phyloP scores from a whole-genome alignment of 1,140 invertebrate genomes.

The Tetramorium alpestre region DNA sequence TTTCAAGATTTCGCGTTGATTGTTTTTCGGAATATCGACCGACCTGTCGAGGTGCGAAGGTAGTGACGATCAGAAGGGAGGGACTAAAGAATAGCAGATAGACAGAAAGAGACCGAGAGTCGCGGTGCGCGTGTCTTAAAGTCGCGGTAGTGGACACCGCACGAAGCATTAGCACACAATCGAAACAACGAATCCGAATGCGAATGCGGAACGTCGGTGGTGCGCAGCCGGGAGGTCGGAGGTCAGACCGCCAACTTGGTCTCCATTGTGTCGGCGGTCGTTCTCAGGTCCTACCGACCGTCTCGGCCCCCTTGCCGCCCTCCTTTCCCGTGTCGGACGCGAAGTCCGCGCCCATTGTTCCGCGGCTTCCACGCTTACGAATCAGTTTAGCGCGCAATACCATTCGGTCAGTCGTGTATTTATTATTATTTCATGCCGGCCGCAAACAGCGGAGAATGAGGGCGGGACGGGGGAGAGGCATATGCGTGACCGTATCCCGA shows the following conservation, averaged over 20 bases:
- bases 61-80: conserved; percentile 14
- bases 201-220: conserved; percentile 79
- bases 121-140: conserved; percentile 52
- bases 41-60: neutral
- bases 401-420: conserved; percentile 72
- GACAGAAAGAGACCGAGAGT: conserved; percentile 44
- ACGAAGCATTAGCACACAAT: conserved; percentile 85
- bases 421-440: conserved; percentile 72
- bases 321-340: conserved; percentile 59
- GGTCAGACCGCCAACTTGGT: conserved; percentile 84
- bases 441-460: neutral
- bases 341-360: conserved; percentile 80
- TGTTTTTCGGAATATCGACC: neutral
- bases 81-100: conserved; percentile 10
- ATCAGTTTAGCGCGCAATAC: conserved; percentile 77
- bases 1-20: neutral
- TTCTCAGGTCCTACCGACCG: conserved; percentile 59
- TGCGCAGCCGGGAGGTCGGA: conserved; percentile 78
- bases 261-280: conserved; percentile 82
- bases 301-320: conserved; percentile 49
- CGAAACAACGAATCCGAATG: conserved; percentile 81
- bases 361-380: conserved; percentile 84
- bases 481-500: conserved; percentile 35
- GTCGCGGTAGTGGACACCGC: conserved; percentile 76
- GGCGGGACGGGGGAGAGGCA: neutral